Evolutionary conservation across 1,140 invertebrate genomes (phyloP).

Genomic region (Scaptomyza montana): DNA sequence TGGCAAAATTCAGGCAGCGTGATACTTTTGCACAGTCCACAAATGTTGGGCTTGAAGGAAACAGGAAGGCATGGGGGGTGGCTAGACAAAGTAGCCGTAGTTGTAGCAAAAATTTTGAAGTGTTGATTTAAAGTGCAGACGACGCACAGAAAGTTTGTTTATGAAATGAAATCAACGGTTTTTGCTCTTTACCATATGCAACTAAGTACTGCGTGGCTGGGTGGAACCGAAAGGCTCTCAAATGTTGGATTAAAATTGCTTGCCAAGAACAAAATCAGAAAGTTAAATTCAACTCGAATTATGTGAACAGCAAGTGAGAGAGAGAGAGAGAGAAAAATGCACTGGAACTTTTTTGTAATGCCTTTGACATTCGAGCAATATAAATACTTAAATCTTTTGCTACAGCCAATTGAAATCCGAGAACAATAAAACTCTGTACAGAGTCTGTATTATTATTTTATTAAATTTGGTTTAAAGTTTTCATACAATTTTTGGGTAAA

Average conservation of each 20-base stretch:
- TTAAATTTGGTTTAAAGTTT: no score
- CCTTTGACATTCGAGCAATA: no score
- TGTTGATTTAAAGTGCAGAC: constrained; percentile 66
- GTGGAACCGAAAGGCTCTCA: background rate
- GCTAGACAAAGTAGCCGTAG: constrained; percentile 2
- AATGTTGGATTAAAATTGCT: constrained; percentile 30
- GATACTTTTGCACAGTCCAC: constrained; percentile 41
- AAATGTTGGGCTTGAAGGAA: constrained; percentile 34
- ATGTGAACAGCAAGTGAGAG: background rate
- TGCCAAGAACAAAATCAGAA: constrained; percentile 7
- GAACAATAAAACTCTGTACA: background rate
- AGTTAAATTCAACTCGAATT: background rate
- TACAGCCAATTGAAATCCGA: background rate
- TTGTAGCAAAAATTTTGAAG: constrained; percentile 57
- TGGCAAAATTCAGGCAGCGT: constrained; percentile 19
- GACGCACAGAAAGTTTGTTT: constrained; percentile 57
- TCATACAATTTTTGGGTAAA: background rate
- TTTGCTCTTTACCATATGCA: constrained; percentile 17
- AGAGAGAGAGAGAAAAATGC: background rate
- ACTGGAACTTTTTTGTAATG: constrained; percentile 5
- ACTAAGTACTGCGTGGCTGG: background rate
- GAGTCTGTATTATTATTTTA: background rate
- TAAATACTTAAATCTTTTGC: constrained; percentile 2
- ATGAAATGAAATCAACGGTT: constrained; percentile 61
- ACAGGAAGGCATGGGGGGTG: constrained; percentile 13